A percentile compares a stretch with the other conserved stretches of the same genome.
Conservation (phyloP, 1,140 invertebrate genomes). For the Drosophila seguyi region DNA sequence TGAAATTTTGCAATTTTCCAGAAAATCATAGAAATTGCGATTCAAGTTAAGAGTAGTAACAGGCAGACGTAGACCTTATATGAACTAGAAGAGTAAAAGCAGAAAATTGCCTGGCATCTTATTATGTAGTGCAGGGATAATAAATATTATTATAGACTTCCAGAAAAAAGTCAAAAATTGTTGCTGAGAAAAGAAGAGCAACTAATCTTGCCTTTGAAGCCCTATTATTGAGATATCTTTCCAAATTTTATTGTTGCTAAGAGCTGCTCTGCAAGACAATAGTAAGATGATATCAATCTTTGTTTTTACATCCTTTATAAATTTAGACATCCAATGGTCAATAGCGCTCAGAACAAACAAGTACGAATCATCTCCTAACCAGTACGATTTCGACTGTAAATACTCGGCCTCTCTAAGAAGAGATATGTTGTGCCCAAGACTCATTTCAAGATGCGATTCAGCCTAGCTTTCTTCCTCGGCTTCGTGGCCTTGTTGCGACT, state of each 20-base stretch:
- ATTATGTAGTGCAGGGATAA: too few species aligned
- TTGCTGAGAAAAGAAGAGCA: not conserved
- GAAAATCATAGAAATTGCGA: not conserved
- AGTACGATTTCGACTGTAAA: slow-evolving; percentile 7
- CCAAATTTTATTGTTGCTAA: not conserved
- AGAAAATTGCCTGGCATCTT: too few species aligned
- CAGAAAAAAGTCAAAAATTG: not conserved
- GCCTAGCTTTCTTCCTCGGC: not conserved
- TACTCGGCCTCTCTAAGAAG: not conserved
- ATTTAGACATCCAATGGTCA: not conserved
- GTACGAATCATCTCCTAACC: not conserved
- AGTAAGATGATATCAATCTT: not conserved
- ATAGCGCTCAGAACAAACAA: slow-evolving; percentile 11
- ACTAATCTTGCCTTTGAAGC: not conserved
- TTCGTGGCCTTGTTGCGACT: not conserved
- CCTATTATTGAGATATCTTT: not conserved
- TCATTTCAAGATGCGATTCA: slow-evolving; percentile 10
- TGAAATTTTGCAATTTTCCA: too few species aligned
- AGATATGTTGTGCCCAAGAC: not conserved
- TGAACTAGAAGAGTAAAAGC: not conserved
- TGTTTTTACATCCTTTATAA: slow-evolving; percentile 4
- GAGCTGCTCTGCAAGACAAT: slow-evolving; percentile 1
- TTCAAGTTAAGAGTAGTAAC: not conserved
- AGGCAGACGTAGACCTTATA: not conserved
- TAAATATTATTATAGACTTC: not conserved